These are phyloP conservation scores for Drosophila kuntzei DNA, from an alignment of 2,888 invertebrate genomes.

Conservation along the genomic window DNA sequence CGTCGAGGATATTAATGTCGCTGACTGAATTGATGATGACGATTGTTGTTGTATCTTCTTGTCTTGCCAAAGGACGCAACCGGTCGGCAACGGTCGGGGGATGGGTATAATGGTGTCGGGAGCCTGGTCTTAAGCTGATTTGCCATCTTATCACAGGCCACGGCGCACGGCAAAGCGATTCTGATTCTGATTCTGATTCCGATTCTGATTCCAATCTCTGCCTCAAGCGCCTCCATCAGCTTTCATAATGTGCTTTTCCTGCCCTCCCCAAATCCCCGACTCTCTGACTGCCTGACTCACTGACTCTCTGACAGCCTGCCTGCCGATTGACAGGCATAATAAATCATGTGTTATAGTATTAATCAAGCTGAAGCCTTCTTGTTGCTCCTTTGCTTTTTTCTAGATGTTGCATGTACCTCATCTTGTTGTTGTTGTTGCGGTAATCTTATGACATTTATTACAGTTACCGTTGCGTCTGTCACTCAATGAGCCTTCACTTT, in stretches of 20 bases:
- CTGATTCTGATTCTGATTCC: constrained; percentile 45
- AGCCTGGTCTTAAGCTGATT: constrained; percentile 70
- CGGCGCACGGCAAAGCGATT: constrained; percentile 49
- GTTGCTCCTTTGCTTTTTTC: constrained; percentile 19
- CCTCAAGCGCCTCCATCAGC: constrained; percentile 57
- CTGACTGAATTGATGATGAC: constrained; percentile 79
- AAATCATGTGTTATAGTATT: constrained; percentile 80
- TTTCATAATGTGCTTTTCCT: constrained; percentile 75
- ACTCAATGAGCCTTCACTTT: constrained; percentile 45
- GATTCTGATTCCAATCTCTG: constrained; percentile 65
- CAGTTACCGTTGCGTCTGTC: constrained; percentile 53
- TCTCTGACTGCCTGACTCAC: not conserved
- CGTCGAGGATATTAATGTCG: constrained; percentile 77
- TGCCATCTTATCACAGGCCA: constrained; percentile 76
- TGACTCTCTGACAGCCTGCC: constrained; percentile 23
- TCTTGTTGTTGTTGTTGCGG: constrained; percentile 56
- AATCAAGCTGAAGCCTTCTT: constrained; percentile 70
- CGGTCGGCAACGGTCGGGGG: not conserved
- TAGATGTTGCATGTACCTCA: constrained; percentile 33
- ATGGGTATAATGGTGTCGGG: constrained; percentile 4
- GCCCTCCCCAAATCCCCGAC: constrained; percentile 17
- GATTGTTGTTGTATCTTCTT: constrained; percentile 46
- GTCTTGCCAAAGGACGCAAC: constrained; percentile 3
- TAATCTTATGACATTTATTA: constrained; percentile 79
- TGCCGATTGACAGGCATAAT: constrained; percentile 76